Evolutionary conservation across 2,797 vertebrate species (phyloP).

Genomic region (Borostomias antarcticus): DNA sequence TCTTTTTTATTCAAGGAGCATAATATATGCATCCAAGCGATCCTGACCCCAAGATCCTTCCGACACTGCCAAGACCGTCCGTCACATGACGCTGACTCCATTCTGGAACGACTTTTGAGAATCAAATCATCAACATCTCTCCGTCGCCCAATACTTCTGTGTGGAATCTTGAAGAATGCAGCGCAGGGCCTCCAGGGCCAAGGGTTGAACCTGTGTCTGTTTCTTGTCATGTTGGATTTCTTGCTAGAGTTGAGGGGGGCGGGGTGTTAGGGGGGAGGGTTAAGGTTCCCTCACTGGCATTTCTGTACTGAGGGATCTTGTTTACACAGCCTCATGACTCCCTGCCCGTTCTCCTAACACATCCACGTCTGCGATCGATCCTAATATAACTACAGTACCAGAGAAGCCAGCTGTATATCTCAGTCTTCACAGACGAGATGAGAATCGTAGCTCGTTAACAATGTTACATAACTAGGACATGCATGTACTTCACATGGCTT

Average conservation of each 20-base stretch:
- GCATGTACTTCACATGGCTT: no score
- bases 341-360: slow-evolving; percentile 69
- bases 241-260: slow-evolving; percentile 33
- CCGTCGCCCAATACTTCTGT: slow-evolving; percentile 39
- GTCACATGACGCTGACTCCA: no score
- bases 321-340: slow-evolving; percentile 65
- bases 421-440: no score
- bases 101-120: not conserved
- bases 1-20: no score
- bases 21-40: no score
- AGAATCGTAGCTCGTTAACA: no score
- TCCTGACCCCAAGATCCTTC: no score
- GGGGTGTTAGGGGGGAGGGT: no score
- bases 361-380: slow-evolving; percentile 28
- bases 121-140: slow-evolving; percentile 53
- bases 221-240: slow-evolving; percentile 74
- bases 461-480: no score
- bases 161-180: slow-evolving; percentile 55
- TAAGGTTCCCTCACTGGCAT: slow-evolving; percentile 65
- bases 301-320: slow-evolving; percentile 64
- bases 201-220: slow-evolving; percentile 67
- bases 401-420: no score
- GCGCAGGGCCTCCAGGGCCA: slow-evolving; percentile 57
- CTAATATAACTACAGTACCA: no score
- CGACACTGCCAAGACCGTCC: no score